A percentile compares a stretch with the other conserved stretches of the same genome.
These are phyloP conservation scores for Sinodicranocentrus sp. DNA, from an alignment of 2,888 invertebrate genomes.

Conservation along the genomic window DNA sequence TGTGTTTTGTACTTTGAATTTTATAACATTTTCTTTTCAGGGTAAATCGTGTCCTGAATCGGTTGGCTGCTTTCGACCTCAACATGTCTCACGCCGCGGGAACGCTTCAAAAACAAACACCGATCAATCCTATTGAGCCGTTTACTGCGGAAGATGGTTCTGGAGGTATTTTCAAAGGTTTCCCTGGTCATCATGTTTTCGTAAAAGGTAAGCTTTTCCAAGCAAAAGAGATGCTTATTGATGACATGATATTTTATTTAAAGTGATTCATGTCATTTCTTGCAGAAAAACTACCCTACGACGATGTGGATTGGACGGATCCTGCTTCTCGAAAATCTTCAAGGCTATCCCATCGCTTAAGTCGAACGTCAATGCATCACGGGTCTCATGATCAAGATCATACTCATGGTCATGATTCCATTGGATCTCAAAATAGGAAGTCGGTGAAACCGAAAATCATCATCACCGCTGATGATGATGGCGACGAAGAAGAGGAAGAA, in stretches of 20 bases:
- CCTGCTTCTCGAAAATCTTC: no score
- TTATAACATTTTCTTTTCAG: slow-evolving; percentile 41
- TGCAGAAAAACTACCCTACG: no score
- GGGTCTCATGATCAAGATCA: no score
- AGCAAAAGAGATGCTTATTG: no score
- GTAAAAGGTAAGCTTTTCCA: slow-evolving; percentile 10
- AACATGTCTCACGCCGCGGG: slow-evolving; percentile 32
- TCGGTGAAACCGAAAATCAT: no score
- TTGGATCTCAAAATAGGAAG: no score
- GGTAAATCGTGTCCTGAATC: slow-evolving; percentile 73
- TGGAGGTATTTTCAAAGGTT: slow-evolving; percentile 62
- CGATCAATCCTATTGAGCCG: slow-evolving; percentile 61
- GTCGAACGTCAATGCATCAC: no score
- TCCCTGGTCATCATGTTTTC: slow-evolving; percentile 60
- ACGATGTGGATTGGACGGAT: no score
- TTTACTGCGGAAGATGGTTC: slow-evolving; percentile 47
- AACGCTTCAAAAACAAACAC: slow-evolving; percentile 35
- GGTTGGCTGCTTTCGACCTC: slow-evolving; percentile 62
- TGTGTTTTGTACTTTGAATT: neutral
- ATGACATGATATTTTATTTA: no score
- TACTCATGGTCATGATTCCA: no score
- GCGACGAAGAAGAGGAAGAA: neutral
- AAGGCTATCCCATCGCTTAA: no score
- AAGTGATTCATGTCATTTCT: no score
- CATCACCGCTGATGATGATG: slow-evolving; percentile 13